These are phyloP conservation scores for Lethenteron reissneri DNA, from an alignment of 2,113 vertebrate species.

Conservation along the genomic window DNA sequence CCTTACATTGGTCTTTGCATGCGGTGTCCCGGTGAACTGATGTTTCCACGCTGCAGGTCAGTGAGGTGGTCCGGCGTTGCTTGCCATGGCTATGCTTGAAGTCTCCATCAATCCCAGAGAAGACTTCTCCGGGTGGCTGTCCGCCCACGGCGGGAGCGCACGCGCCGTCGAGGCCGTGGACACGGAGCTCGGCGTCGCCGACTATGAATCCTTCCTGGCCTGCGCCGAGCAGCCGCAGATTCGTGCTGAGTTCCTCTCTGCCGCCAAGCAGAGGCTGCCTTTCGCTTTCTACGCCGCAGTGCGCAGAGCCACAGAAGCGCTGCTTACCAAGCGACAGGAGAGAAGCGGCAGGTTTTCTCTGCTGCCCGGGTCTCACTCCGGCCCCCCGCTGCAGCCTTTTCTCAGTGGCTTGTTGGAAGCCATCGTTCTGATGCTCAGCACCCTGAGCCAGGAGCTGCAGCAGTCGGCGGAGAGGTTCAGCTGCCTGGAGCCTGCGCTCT, in stretches of 20 bases:
- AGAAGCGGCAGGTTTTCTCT: too few relatives aligned
- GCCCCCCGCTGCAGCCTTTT: background rate
- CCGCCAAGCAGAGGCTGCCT: background rate
- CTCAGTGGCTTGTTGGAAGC: background rate
- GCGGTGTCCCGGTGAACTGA: too few relatives aligned
- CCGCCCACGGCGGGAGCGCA: background rate
- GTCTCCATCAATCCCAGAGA: too few relatives aligned
- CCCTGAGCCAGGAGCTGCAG: slow-evolving; percentile 5
- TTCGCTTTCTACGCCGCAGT: slow-evolving; percentile 4
- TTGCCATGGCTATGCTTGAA: too few relatives aligned
- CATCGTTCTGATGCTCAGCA: background rate
- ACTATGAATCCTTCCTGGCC: background rate
- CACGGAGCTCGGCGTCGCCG: background rate
- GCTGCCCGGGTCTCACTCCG: background rate
- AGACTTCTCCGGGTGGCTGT: slow-evolving; percentile 4
- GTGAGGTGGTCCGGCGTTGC: too few relatives aligned
- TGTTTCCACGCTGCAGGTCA: too few relatives aligned
- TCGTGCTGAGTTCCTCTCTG: background rate
- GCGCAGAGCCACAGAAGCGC: background rate
- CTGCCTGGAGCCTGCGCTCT: background rate
- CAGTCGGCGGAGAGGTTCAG: slow-evolving; percentile 2
- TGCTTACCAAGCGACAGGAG: too few relatives aligned
- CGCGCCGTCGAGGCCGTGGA: background rate
- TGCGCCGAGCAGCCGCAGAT: background rate
- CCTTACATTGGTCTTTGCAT: too few relatives aligned